phyloP scores from a whole-genome alignment of 1,140 invertebrate genomes.

The Spodoptera frugiperda region DNA sequence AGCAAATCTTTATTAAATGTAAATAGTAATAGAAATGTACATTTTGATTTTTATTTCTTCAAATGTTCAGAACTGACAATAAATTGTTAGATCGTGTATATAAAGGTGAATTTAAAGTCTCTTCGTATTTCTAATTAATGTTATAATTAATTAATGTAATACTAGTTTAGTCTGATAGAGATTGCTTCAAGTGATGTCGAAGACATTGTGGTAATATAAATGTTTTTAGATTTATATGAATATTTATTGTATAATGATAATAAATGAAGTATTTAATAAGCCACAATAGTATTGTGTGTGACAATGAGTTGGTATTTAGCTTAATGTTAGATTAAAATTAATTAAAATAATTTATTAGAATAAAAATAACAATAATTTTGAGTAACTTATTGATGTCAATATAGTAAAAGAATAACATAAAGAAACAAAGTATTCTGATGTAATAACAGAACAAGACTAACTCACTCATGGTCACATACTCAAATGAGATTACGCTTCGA shows the following conservation, averaged over 20 bases:
- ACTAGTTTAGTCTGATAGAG: slow-evolving; percentile 14
- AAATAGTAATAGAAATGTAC: slow-evolving; percentile 53
- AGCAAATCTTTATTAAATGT: slow-evolving; percentile 56
- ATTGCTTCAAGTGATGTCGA: slow-evolving; percentile 46
- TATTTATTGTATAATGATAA: slow-evolving; percentile 28
- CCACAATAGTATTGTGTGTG: slow-evolving; percentile 37
- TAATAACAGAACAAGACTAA: neutral
- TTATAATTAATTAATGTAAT: slow-evolving; percentile 36
- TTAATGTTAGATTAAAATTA: slow-evolving; percentile 28
- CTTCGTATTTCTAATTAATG: slow-evolving; percentile 76
- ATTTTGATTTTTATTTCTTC: slow-evolving; percentile 63
- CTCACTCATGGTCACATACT: slow-evolving; percentile 44
- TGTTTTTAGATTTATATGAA: slow-evolving; percentile 39
- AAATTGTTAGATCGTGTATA: slow-evolving; percentile 76
- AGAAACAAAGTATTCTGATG: neutral
- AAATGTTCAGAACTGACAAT: slow-evolving; percentile 84
- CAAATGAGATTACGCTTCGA: slow-evolving; percentile 70
- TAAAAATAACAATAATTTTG: neutral
- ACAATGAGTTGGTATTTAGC: slow-evolving; percentile 43
- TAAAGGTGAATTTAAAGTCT: slow-evolving; percentile 70
- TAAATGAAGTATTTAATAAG: slow-evolving; percentile 15
- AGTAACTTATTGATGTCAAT: neutral
- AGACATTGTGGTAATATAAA: slow-evolving; percentile 45
- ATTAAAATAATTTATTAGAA: slow-evolving; percentile 2
- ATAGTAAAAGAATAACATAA: neutral